Base-by-base conservation (phyloP, 2,797 vertebrate genomes). In the Sandelia bainsii region DNA sequence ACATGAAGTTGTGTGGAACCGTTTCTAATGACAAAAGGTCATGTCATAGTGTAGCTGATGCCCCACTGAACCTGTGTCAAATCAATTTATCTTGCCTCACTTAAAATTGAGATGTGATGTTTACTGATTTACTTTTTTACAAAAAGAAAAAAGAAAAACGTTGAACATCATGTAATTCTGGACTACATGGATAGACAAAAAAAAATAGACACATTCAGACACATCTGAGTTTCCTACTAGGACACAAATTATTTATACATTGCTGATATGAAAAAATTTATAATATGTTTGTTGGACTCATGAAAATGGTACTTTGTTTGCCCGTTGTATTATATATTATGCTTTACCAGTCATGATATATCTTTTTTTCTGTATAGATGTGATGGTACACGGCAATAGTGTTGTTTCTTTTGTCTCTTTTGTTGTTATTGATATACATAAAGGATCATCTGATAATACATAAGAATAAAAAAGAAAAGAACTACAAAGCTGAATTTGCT, bases 41-140 rank as follows among this genome's bases (percentile, higher is more conserved):
- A 67, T 81, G 72, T 66, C 29, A 17, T 10, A 40, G 46, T 2
- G 2, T 20, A 46, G 7, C 17, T 45, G 45, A 5, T 20, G 45
- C 3, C 19, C 9, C 19, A 34, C 42, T 25, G 23, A 37, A 48
- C 39, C 13, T 6, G 32, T 16, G 6, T 37, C 32, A 17, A 45
- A 40, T 9, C 48, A 17, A 32, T 62, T 6, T 22, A 17, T 66
- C 11, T 54, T 49, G 6, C 3, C 29, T 27, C n/a, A 22, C 56
- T 65, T 74, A 6, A 68, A 69, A 56, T 42, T 66, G 44, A 69
- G 16, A 56, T 57, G 20, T 59, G 69, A 0, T 9, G 22, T 72
- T 62, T 42, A 65, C 29, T 62, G 49, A 58, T 3, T 53, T 49
- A 23, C 53, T 45, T 61, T 39, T 32, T 32, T 32, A 6, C 5